Conservation (phyloP, 2,113 vertebrate species). For the Urocitellus parryii region DNA sequence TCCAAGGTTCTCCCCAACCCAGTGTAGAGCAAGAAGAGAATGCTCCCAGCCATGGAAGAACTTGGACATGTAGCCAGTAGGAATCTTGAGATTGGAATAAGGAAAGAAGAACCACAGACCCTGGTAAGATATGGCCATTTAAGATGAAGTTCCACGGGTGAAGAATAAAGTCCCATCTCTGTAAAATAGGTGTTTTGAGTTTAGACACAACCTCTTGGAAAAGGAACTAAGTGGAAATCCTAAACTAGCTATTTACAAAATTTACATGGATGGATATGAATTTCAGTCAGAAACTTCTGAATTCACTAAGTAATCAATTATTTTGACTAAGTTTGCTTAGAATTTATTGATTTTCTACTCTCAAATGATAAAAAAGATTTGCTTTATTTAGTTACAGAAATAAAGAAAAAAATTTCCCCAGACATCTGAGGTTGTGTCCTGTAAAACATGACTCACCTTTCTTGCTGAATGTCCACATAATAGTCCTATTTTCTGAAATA, state of each 20-base stretch:
- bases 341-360: background rate
- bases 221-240: background rate
- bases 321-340: background rate
- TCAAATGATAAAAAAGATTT: background rate
- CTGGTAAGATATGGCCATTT: background rate
- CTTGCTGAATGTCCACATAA: background rate
- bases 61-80: background rate
- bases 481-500: background rate
- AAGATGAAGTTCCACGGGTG: background rate
- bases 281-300: conserved; percentile 4
- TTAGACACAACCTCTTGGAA: background rate
- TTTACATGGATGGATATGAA: background rate
- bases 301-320: conserved; percentile 8
- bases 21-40: background rate
- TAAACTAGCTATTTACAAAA: background rate
- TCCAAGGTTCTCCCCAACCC: background rate
- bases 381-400: background rate
- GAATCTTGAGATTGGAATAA: background rate
- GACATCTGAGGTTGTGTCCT: background rate
- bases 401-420: background rate
- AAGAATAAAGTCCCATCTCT: background rate
- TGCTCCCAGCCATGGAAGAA: background rate
- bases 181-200: background rate
- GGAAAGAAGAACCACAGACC: background rate
- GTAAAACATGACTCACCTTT: background rate